phyloP scores from a whole-genome alignment of 1,140 invertebrate species.

The Papilio polytes region DNA sequence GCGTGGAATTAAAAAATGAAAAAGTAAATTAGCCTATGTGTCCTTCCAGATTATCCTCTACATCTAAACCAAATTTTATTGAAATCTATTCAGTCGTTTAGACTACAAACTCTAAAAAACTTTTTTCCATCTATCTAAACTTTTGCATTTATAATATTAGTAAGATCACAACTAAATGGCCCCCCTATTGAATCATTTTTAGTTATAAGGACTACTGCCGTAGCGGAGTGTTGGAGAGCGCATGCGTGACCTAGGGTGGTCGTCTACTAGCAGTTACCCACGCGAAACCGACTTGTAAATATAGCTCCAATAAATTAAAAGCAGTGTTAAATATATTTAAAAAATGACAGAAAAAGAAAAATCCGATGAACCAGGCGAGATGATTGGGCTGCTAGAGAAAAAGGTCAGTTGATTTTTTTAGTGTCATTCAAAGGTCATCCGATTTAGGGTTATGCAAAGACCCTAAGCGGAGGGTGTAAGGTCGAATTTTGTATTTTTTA shows the following conservation, averaged over 20 bases:
- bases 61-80: too few species aligned
- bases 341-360: constrained; percentile 53
- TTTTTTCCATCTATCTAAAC: too few species aligned
- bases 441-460: constrained; percentile 37
- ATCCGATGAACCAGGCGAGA: constrained; percentile 50
- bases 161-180: neutral
- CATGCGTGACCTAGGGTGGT: constrained; percentile 49
- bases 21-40: too few species aligned
- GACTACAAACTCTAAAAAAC: too few species aligned
- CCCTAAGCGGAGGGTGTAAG: constrained; percentile 33
- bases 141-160: neutral
- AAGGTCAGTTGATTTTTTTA: constrained; percentile 50
- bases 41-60: too few species aligned
- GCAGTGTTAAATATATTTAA: constrained; percentile 26
- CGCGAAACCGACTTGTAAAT: constrained; percentile 46
- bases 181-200: constrained; percentile 19
- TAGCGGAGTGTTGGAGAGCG: constrained; percentile 29
- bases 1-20: too few species aligned
- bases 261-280: constrained; percentile 42
- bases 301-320: constrained; percentile 37
- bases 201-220: constrained; percentile 21
- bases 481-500: constrained; percentile 20
- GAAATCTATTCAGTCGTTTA: too few species aligned
- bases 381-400: constrained; percentile 52
- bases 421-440: constrained; percentile 51